Base-by-base conservation (phyloP, 2,797 vertebrate genomes). In the Channallabes apus region DNA sequence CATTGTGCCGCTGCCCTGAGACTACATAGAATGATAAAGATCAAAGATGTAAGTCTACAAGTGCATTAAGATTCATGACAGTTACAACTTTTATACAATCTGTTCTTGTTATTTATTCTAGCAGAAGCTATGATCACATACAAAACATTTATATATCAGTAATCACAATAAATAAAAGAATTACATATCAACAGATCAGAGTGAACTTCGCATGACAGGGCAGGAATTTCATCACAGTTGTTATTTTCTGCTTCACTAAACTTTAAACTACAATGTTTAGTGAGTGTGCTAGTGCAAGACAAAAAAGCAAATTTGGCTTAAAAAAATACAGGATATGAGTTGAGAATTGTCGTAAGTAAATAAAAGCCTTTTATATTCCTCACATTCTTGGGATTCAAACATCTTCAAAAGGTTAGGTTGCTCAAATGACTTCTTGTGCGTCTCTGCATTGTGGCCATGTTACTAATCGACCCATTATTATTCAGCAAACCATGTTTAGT, bases 111-210 rank as follows among this genome's bases (percentile, higher is more conserved):
- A 32, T 81, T 81, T 32, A 67, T 67, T 67, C 46, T 6, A 80
- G 79, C 41, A 67, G 41, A 65, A 54, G 79, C 38, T 29, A 29
- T 46, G 8, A 80, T 81, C n/a, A 46, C 62, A 67, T 81, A 80
- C 41, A 67, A 51, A 67, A 22, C 79, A 56, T 67, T 22, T 24
- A 67, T 27, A 67, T 0, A 32, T 65, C n/a, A 80, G 41, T 51
- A 51, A 82, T 6, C 0, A 27, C 12, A 54, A 54, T 54, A 54
- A 54, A 54, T 11, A 12, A 62, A 4, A 75, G 14, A 69, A 46
- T 29, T 32, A 15, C 38, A 84, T 38, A 54, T 1, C 35, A 72
- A 71, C 18, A 5, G 15, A 38, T 15, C 22, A 46, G 46, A n/a
- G 32, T 41, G 8, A 24, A 65, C 20, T 20, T 38, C 24, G 32